Evolutionary conservation across 2,113 vertebrate genomes (phyloP).

Genomic region (Erinaceus europaeus): DNA sequence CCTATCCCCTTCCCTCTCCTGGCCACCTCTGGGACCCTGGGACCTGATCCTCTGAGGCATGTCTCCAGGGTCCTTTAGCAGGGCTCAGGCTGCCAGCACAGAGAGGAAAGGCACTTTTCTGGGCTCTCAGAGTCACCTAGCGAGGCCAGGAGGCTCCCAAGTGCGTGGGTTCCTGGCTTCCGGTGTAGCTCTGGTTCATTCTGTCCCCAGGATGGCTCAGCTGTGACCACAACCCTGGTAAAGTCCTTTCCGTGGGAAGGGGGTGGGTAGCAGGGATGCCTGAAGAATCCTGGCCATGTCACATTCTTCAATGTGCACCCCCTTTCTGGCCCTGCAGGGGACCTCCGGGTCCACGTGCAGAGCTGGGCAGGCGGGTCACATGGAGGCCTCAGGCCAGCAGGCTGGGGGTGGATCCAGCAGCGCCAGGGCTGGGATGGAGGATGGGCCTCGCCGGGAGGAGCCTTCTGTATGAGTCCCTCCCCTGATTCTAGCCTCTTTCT

Average conservation of each 20-base stretch:
- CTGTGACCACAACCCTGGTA: no score
- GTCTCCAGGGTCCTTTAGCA: background rate
- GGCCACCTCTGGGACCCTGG: background rate
- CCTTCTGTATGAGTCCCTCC: no score
- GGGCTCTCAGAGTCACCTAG: background rate
- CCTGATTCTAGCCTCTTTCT: no score
- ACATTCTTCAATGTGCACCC: background rate
- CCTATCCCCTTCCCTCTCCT: no score
- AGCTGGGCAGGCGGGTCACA: no score
- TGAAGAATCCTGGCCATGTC: background rate
- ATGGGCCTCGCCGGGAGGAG: no score
- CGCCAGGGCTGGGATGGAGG: no score
- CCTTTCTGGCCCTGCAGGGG: background rate
- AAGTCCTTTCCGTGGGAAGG: no score
- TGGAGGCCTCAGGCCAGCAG: no score
- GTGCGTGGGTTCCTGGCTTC: background rate
- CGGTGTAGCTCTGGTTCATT: background rate
- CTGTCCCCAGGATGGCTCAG: no score
- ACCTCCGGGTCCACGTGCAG: background rate
- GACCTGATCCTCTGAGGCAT: background rate
- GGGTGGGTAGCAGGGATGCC: background rate
- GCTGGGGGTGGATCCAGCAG: no score
- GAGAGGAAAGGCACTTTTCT: background rate
- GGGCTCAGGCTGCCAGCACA: background rate
- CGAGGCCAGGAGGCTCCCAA: background rate